Evolutionary conservation across 2,888 invertebrate genomes (phyloP).

Genomic region (Epinotia bilunana): DNA sequence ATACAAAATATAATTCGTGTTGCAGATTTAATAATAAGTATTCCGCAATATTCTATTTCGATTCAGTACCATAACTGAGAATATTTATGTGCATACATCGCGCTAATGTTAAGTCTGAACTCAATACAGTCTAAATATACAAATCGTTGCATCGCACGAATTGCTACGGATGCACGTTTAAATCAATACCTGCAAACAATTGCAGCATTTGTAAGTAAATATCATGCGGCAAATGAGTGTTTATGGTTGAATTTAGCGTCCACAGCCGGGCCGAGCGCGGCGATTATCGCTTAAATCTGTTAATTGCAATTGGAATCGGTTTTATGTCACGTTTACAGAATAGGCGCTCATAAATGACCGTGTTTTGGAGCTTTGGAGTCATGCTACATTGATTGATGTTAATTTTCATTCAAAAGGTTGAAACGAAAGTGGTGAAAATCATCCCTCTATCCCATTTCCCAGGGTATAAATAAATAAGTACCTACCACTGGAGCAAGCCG

Average conservation of each 20-base stretch:
- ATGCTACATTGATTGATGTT: background rate
- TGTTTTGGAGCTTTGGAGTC: background rate
- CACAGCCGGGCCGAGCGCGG: background rate
- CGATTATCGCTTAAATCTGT: constrained; percentile 35
- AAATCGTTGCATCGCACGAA: background rate
- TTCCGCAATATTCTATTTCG: background rate
- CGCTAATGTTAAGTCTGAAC: background rate
- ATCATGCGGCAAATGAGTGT: constrained; percentile 37
- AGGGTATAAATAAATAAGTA: no score
- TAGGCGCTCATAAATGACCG: background rate
- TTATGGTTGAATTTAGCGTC: constrained; percentile 22
- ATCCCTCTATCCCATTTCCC: no score
- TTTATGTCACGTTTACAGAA: constrained; percentile 17
- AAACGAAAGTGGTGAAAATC: background rate
- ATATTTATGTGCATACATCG: background rate
- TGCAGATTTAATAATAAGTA: background rate
- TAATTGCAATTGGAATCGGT: constrained; percentile 31
- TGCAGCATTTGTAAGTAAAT: constrained; percentile 35
- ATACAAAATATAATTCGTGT: background rate
- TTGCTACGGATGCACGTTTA: constrained; percentile 5
- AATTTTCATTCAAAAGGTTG: background rate
- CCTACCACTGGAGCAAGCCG: no score
- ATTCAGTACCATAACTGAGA: background rate
- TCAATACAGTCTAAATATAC: constrained; percentile 2
- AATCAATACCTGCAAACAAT: constrained; percentile 40